Percentiles rank a stretch among this genome's conserved stretches.
Conservation (phyloP, 1,140 invertebrate species). For the Uloborus diversus region DNA sequence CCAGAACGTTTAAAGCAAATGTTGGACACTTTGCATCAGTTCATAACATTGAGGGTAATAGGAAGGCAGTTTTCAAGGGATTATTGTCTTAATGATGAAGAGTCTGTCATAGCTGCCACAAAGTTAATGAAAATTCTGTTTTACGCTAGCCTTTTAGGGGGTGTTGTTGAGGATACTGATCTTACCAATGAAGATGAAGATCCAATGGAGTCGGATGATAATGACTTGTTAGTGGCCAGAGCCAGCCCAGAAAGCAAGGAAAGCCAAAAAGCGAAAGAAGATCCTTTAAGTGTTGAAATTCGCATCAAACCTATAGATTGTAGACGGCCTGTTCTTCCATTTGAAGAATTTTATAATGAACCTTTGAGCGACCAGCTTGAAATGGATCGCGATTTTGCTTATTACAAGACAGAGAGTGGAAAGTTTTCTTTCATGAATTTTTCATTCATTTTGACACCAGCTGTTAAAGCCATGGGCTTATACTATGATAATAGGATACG, state of each 20-base stretch:
- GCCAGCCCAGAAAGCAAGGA: slow-evolving; percentile 60
- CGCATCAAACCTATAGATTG: slow-evolving; percentile 81
- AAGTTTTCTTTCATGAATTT: slow-evolving; percentile 94
- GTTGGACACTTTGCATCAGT: slow-evolving; percentile 83
- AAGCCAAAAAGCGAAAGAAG: slow-evolving; percentile 61
- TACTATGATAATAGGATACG: slow-evolving; percentile 94
- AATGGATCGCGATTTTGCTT: slow-evolving; percentile 91
- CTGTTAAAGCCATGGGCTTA: slow-evolving; percentile 87
- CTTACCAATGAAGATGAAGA: slow-evolving; percentile 58
- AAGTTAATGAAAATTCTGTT: slow-evolving; percentile 79
- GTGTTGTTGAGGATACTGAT: slow-evolving; percentile 66
- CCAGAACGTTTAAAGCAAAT: slow-evolving; percentile 76
- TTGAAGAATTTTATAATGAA: slow-evolving; percentile 93
- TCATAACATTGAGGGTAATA: slow-evolving; percentile 82
- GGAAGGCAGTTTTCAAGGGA: slow-evolving; percentile 77
- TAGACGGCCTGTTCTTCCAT: slow-evolving; percentile 81
- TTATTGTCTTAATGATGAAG: slow-evolving; percentile 84
- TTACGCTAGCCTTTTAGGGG: slow-evolving; percentile 88
- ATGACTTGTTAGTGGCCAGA: slow-evolving; percentile 63
- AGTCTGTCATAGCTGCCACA: slow-evolving; percentile 74
- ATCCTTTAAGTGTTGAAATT: slow-evolving; percentile 70
- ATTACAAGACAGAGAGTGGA: slow-evolving; percentile 74
- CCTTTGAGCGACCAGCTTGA: slow-evolving; percentile 89
- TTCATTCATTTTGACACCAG: slow-evolving; percentile 90
- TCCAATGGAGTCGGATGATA: slow-evolving; percentile 55